Percentiles rank a stretch among this genome's conserved stretches.
Conservation (phyloP, 2,797 vertebrate genomes). For the Halcyon badia region DNA sequence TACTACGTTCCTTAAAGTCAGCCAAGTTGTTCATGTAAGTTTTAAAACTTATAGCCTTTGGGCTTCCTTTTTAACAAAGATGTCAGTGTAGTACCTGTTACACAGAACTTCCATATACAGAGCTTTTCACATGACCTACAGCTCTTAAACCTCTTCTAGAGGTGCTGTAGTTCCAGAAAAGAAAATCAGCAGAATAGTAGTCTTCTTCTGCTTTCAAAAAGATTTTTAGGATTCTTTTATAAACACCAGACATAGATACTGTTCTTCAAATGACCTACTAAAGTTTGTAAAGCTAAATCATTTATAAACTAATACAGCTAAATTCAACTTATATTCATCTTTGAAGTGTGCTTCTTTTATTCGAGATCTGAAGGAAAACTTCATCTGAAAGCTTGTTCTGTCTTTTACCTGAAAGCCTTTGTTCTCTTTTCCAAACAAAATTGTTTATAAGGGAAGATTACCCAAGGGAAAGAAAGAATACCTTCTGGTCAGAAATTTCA, state of each 20-base stretch:
- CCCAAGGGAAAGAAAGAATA: background rate
- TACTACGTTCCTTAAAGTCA: background rate
- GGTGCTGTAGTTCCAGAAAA: background rate
- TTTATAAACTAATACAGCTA: conserved; percentile 22
- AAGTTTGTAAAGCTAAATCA: conserved; percentile 47
- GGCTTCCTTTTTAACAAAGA: too few species aligned
- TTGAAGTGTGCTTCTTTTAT: conserved; percentile 51
- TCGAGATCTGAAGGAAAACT: conserved; percentile 37
- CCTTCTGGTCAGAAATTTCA: background rate
- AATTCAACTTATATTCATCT: conserved; percentile 25
- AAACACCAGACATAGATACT: background rate
- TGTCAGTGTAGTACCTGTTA: background rate
- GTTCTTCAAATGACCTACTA: conserved; percentile 47
- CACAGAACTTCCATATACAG: background rate
- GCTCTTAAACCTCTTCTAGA: background rate
- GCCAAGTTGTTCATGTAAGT: background rate
- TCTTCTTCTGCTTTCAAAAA: background rate
- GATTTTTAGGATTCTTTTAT: background rate
- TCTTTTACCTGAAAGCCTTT: conserved; percentile 29
- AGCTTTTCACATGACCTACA: background rate
- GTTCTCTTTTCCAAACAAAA: conserved; percentile 13
- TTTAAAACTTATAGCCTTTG: background rate
- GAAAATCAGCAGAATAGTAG: background rate
- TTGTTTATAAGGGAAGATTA: background rate
- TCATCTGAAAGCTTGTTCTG: conserved; percentile 4